Evolutionary conservation across 2,888 invertebrate species (phyloP).

Genomic region (Campoplex capitator): DNA sequence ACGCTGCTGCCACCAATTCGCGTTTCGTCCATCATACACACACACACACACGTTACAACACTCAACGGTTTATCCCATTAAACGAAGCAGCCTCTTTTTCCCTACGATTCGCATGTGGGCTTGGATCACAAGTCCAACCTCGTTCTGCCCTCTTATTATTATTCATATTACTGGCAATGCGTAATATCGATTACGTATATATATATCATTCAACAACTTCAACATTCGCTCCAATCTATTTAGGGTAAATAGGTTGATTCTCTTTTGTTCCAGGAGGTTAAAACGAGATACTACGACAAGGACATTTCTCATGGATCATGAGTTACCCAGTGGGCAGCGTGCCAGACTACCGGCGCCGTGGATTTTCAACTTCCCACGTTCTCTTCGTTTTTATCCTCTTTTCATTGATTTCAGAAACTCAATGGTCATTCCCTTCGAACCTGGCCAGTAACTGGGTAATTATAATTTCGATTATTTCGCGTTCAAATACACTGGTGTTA

Average conservation of each 20-base stretch:
- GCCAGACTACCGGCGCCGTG: slow-evolving; percentile 6
- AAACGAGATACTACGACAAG: neutral
- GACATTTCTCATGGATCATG: neutral
- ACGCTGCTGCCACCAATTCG: slow-evolving; percentile 16
- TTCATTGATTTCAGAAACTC: neutral
- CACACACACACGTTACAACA: neutral
- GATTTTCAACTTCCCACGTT: neutral
- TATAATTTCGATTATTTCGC: neutral
- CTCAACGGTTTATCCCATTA: neutral
- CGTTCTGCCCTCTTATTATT: neutral
- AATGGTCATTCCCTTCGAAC: neutral
- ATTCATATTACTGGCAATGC: slow-evolving; percentile 5
- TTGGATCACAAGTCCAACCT: neutral
- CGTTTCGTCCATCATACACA: slow-evolving; percentile 1
- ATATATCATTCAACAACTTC: neutral
- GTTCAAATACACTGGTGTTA: neutral
- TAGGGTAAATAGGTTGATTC: slow-evolving; percentile 14
- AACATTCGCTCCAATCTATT: neutral
- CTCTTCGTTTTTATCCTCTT: neutral
- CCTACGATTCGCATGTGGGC: neutral
- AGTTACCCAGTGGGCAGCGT: slow-evolving; percentile 20
- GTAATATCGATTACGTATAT: neutral
- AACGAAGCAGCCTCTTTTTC: neutral
- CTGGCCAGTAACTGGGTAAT: neutral
- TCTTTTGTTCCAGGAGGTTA: slow-evolving; percentile 3